Conservation (phyloP, 2,797 vertebrate genomes). For the Sebastes oblongus region DNA sequence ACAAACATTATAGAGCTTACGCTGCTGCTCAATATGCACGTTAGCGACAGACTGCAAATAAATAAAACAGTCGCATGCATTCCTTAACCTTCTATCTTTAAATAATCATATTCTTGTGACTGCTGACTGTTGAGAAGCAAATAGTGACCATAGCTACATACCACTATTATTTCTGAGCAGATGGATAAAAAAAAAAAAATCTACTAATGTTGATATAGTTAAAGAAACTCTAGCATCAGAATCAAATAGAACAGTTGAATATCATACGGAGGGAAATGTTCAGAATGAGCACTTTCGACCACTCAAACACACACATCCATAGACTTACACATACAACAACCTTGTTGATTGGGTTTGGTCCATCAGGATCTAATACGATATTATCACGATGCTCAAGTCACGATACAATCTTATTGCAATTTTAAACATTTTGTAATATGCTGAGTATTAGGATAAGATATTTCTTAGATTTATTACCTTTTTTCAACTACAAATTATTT, state of each 20-base stretch:
- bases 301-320: too few species aligned
- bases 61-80: slow-evolving; percentile 30
- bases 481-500: too few species aligned
- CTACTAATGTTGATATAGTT: not conserved
- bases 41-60: slow-evolving; percentile 36
- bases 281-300: not conserved
- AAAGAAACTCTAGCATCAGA: not conserved
- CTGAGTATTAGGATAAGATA: too few species aligned
- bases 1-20: slow-evolving; percentile 46
- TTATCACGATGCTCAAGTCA: too few species aligned
- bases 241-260: not conserved
- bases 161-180: not conserved
- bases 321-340: too few species aligned
- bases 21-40: slow-evolving; percentile 48
- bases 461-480: too few species aligned
- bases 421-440: too few species aligned
- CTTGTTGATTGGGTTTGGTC: too few species aligned
- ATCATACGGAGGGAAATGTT: not conserved
- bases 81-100: slow-evolving; percentile 35
- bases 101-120: slow-evolving; percentile 20
- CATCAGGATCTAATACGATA: too few species aligned
- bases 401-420: too few species aligned
- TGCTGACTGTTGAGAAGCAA: slow-evolving; percentile 17
- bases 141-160: not conserved
- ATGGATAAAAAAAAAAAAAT: not conserved